A percentile compares a stretch with the other conserved stretches of the same genome.
phyloP scores from a whole-genome alignment of 2,797 vertebrate species.

The Euthynnus affinis region DNA sequence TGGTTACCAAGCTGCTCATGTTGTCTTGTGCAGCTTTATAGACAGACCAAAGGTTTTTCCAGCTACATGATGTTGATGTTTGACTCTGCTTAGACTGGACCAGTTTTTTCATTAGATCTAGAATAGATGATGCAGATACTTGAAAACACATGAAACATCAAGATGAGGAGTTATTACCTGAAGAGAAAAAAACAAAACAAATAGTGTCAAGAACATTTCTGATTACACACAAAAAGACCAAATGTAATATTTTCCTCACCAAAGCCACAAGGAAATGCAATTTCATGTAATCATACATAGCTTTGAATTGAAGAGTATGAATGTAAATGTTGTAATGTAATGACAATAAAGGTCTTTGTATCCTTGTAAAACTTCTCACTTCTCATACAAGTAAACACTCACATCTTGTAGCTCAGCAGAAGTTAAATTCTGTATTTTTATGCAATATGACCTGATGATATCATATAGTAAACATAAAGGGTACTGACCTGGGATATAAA shows the following conservation, averaged over 20 bases:
- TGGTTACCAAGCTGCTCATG: neutral
- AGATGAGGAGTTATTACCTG: neutral
- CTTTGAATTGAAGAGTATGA: neutral
- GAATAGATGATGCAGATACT: slow-evolving; percentile 9
- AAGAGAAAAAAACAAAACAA: neutral
- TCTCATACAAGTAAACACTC: no score
- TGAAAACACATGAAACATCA: slow-evolving; percentile 41
- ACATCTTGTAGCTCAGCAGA: no score
- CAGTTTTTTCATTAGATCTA: neutral
- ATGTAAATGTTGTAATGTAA: neutral
- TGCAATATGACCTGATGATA: no score
- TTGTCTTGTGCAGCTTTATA: neutral
- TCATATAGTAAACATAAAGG: no score
- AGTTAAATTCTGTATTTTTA: no score
- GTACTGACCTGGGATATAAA: neutral
- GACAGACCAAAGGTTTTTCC: slow-evolving; percentile 7
- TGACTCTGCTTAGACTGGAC: neutral
- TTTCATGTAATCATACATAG: no score
- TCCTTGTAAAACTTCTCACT: no score
- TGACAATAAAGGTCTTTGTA: neutral
- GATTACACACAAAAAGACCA: no score
- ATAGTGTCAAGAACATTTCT: no score
- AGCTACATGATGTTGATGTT: slow-evolving; percentile 14
- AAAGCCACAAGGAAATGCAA: no score
- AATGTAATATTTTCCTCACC: no score